Evolutionary conservation across 2,797 vertebrate genomes (phyloP), one percentile per base, ranked within the genome.

Genomic region (Scomberomorus guttatus): DNA sequence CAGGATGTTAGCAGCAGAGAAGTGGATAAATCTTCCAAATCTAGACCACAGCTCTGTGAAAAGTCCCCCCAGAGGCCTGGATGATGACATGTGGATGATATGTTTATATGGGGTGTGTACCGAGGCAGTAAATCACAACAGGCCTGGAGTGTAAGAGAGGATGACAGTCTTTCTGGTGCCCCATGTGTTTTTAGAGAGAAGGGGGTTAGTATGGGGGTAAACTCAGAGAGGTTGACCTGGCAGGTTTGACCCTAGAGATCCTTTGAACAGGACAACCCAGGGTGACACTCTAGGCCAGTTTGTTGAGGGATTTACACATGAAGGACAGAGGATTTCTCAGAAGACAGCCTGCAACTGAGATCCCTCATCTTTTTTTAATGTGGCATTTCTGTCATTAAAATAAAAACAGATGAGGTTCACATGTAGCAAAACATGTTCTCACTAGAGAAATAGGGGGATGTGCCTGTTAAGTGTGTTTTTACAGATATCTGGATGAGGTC

Each of bases 251-350:
- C 93, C 80, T 39, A 3, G 25, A 74, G 81, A 39, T 92, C 85
- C 91, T 94, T 93, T 94, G 93, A 94, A 91, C 86, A 83, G 82
- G 89, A 89, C 87, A 90, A 87, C 86, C 78, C 83, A 86, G 82
- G 81, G 89, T 87, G 90, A 88, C 88, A 82, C 84, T 85, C 77
- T 64, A 55, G 83, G 87, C 82, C 79, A 78, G 84, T 86, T 89
- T 89, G 89, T 87, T 86, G 85, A 73, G 76, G 77, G 83, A 93
- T 94, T 94, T 93, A 82, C 90, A 94, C 86, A 92, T 92, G 89
- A 94, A 91, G 90, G 83, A 81, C 74, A 15, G 75, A 76, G 75
- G 87, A 81, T 87, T 90, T 87, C 75, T 87, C 68, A 67, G 51
- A 72, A 44, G 80, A 88, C 63, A 50, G 74, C 69, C 56, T 73